Base-by-base conservation (phyloP, 2,797 vertebrate genomes). In the Acipenser ruthenus region DNA sequence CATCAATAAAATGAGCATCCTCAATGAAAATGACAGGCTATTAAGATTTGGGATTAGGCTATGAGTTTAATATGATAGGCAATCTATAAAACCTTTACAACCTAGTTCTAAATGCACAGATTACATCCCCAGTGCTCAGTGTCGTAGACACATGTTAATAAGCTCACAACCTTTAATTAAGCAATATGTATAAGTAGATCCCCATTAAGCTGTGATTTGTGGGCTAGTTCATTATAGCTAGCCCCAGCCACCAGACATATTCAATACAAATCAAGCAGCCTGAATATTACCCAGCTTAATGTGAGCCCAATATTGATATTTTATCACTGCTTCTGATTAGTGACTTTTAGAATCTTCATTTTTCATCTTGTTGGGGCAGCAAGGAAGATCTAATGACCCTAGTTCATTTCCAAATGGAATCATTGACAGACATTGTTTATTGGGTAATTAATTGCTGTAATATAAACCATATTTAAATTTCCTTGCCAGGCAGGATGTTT, bases 81-180 rank as follows among this genome's bases (percentile, higher is more conserved):
- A 89, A 93, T 93, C 93, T 93, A 95, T 97, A 94, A 97, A 98
- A 97, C 87, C 94, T 96, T 96, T 95, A 96, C 92, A 93, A 84
- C 89, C 90, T 82, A 81, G 88, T 86, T 86, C 83, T 86, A 88
- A 89, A 91, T 89, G 91, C 89, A 87, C 83, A 87, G 88, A 90
- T 91, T 88, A 83, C 85, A 88, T 89, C 88, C 90, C 88, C 84
- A 78, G 85, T 80, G 81, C 88, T 92, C 89, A 82, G 80, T 84
- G 85, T 89, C 89, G 88, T 90, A 94, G 93, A 97, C 93, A 98
- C 96, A 96, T 98, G 96, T 96, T 98, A 98, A 99, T 97, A 97
- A 96, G 93, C 93, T 93, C 91, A 95, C 95, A 97, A 95, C 94
- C 96, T 97, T 97, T 98, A 99, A 99, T 99, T 96, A 98, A 97